phyloP scores from a whole-genome alignment of 2,113 vertebrate genomes.

The Austrofundulus limnaeus region DNA sequence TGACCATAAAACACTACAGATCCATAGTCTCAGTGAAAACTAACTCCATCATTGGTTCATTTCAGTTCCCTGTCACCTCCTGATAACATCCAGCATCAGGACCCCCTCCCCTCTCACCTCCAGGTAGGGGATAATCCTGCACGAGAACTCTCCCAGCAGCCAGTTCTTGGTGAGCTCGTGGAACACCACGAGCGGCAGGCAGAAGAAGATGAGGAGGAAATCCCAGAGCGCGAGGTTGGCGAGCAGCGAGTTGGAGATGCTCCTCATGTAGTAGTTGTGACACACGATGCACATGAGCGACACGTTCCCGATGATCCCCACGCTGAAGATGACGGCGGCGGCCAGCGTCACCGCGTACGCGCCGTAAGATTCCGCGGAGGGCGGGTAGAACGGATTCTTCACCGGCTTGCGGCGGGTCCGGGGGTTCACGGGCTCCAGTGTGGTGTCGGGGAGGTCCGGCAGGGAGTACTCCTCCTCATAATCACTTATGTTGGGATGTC shows the following conservation, averaged over 20 bases:
- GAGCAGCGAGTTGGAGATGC: slow-evolving; percentile 95
- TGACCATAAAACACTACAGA: no score
- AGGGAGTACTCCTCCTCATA: slow-evolving; percentile 51
- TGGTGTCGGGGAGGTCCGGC: slow-evolving; percentile 54
- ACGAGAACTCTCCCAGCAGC: slow-evolving; percentile 94
- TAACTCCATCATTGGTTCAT: no score
- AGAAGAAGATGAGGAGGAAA: slow-evolving; percentile 93
- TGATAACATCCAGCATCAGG: neutral
- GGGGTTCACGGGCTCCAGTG: slow-evolving; percentile 61
- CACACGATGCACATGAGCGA: slow-evolving; percentile 97
- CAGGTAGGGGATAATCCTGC: slow-evolving; percentile 95
- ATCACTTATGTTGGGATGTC: slow-evolving; percentile 35
- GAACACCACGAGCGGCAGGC: slow-evolving; percentile 92
- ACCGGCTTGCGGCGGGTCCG: slow-evolving; percentile 68
- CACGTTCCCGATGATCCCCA: slow-evolving; percentile 92
- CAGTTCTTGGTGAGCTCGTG: slow-evolving; percentile 93
- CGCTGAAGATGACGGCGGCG: slow-evolving; percentile 87
- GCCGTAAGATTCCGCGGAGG: slow-evolving; percentile 86
- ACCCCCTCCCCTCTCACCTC: slow-evolving; percentile 83
- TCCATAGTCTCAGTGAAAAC: no score
- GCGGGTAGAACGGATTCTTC: slow-evolving; percentile 92
- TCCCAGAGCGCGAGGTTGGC: slow-evolving; percentile 98
- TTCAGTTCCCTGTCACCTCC: neutral
- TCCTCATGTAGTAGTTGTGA: slow-evolving; percentile 97
- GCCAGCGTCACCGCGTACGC: slow-evolving; percentile 86